Conservation (phyloP, 2,113 vertebrate species). For the Oreochromis niloticus region DNA sequence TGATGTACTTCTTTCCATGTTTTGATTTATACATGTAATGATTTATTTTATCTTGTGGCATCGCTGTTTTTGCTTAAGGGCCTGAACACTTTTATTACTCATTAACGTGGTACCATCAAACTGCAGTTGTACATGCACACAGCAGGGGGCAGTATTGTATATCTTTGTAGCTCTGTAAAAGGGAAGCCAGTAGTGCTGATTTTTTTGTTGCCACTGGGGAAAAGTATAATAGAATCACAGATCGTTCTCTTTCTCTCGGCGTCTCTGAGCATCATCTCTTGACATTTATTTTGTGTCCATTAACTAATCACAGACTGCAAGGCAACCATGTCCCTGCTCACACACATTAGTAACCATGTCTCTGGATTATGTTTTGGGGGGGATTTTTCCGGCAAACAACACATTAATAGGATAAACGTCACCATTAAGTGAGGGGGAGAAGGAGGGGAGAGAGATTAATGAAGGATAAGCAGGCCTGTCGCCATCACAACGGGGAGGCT, state of each 20-base stretch:
- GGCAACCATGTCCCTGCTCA: not conserved
- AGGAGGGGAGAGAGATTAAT: conserved; percentile 47
- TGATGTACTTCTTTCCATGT: not conserved
- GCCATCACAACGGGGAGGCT: conserved; percentile 12
- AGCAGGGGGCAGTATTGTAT: conserved; percentile 25
- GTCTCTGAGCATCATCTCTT: not conserved
- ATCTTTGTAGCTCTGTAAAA: not conserved
- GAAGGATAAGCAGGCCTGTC: conserved; percentile 44
- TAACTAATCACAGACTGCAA: conserved; percentile 23
- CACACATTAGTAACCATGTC: not conserved
- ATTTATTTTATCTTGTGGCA: not conserved
- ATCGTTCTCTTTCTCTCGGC: not conserved
- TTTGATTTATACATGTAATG: not conserved
- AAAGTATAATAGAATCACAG: not conserved
- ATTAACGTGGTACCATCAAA: not conserved
- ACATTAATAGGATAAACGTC: conserved; percentile 44
- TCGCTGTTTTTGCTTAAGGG: not conserved
- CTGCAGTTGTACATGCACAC: not conserved
- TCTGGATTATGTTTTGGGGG: conserved; percentile 43
- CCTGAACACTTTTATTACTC: not conserved
- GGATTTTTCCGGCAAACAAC: conserved; percentile 21
- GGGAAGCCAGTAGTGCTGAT: not conserved
- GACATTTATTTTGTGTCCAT: not conserved
- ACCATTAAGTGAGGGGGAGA: conserved; percentile 15
- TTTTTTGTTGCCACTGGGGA: not conserved